Evolutionary conservation across 1,140 invertebrate genomes (phyloP), one percentile per base, ranked within the genome.

Genomic region (Solenopsis fugax): DNA sequence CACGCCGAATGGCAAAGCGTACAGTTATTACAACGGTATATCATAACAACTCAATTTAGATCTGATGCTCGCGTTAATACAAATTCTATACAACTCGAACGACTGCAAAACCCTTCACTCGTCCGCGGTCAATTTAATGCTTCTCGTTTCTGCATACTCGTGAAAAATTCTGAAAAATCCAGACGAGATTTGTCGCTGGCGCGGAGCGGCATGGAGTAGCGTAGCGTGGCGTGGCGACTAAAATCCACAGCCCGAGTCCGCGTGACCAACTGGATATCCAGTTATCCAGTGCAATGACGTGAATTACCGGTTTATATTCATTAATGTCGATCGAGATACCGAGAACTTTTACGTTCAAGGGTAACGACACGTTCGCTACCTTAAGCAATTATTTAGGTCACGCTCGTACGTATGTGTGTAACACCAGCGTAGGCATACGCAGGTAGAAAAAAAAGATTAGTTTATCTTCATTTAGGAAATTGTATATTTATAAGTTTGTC

Each of bases 11-110:
- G 80, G 67, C 45, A 82, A 58, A 73, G 34, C 24, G 69, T 82
- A 82, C 80, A 45, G 67, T 82, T 82, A 82, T 82, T 60, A 82
- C 78, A 82, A 82, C 80, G 80, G 80, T 82, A 82, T 16, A 72
- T 24, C 41, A 48, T 52, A 29, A 65, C 60, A 82, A 82, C 24
- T 82, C 54, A 73, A 82, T 82, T 82, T 82, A 48, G 34, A 72
- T n/a, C 18, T 58, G 29, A 82, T 48, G 50, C 48, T 48, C 9
- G 77, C 64, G 52, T 73, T 60, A 73, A 82, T 71, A 45, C 41
- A 37, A 72, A 82, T 82, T 82, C 67, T 67, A 73, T 29, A 72
- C 37, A 64, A 64, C 3, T 69, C 77, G 64, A 29, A 29, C 64
- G 48, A 54, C 24, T 48, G 18, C 12, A n/a, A 45, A 45, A 21